A percentile compares a stretch with the other conserved stretches of the same genome.
phyloP scores from a whole-genome alignment of 2,113 vertebrate genomes.

The Polyodon spathula region DNA sequence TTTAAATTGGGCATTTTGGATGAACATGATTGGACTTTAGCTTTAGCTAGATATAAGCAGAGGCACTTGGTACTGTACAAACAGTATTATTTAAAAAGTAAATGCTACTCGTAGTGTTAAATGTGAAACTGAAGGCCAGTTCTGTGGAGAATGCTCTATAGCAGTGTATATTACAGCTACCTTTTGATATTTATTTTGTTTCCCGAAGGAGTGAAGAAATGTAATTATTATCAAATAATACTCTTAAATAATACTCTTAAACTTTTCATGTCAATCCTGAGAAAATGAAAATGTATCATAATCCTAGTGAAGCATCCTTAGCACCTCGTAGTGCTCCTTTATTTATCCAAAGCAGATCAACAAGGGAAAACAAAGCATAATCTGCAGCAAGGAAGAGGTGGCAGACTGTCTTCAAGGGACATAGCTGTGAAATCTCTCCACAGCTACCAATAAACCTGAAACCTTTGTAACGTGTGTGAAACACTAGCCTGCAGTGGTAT shows the following conservation, averaged over 20 bases:
- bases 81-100: background rate
- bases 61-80: constrained; percentile 17
- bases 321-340: constrained; percentile 21
- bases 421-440: no score
- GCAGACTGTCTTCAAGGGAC: no score
- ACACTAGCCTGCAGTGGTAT: no score
- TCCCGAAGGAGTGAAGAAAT: background rate
- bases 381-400: background rate
- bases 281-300: constrained; percentile 15
- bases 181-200: no score
- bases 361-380: constrained; percentile 13
- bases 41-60: constrained; percentile 21
- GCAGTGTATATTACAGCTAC: no score
- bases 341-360: constrained; percentile 2
- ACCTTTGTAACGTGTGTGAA: no score
- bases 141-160: no score
- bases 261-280: constrained; percentile 2
- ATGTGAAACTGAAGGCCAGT: constrained; percentile 7
- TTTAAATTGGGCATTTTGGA: constrained; percentile 26
- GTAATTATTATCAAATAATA: constrained; percentile 5
- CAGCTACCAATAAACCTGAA: no score
- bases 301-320: constrained; percentile 27
- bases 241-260: background rate
- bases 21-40: constrained; percentile 11
- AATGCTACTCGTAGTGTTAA: background rate